A percentile compares a stretch with the other conserved stretches of the same genome.
phyloP scores from a whole-genome alignment of 92 coral and sea anemone genomes.

The Muricea muricata region DNA sequence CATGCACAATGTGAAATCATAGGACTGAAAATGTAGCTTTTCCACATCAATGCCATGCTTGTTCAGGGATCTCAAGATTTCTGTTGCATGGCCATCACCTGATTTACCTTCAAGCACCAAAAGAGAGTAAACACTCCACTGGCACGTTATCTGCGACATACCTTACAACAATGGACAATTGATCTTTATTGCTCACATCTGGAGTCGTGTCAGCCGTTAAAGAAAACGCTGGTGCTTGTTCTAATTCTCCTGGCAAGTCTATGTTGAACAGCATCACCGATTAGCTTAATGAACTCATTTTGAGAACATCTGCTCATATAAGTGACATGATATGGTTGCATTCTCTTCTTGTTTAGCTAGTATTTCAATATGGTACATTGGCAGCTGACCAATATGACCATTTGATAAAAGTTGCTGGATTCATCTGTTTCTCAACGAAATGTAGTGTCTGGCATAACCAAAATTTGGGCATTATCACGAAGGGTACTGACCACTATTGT shows the following conservation, averaged over 20 bases:
- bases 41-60: slow-evolving; percentile 21
- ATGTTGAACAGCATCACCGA: slow-evolving; percentile 31
- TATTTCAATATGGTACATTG: slow-evolving; percentile 5
- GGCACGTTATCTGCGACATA: slow-evolving; percentile 26
- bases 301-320: slow-evolving; percentile 9
- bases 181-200: slow-evolving; percentile 32
- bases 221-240: slow-evolving; percentile 27
- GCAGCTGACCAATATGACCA: slow-evolving; percentile 18
- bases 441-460: slow-evolving; percentile 19
- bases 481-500: slow-evolving; percentile 15
- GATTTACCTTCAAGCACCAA: slow-evolving; percentile 9
- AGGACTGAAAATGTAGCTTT: slow-evolving; percentile 35
- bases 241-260: slow-evolving; percentile 2
- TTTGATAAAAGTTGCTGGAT: slow-evolving; percentile 18
- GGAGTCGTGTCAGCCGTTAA: slow-evolving; percentile 46
- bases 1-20: slow-evolving; percentile 32
- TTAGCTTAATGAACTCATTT: slow-evolving; percentile 19
- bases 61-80: slow-evolving; percentile 25
- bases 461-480: slow-evolving; percentile 9
- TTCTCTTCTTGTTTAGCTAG: slow-evolving; percentile 30
- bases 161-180: slow-evolving; percentile 28
- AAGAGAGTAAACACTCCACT: slow-evolving; percentile 21
- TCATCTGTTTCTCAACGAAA: slow-evolving; percentile 23
- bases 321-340: slow-evolving; percentile 28
- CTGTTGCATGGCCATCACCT: slow-evolving; percentile 37